Conservation (phyloP, 2,797 vertebrate species). For the Gymnothorax reevesii region DNA sequence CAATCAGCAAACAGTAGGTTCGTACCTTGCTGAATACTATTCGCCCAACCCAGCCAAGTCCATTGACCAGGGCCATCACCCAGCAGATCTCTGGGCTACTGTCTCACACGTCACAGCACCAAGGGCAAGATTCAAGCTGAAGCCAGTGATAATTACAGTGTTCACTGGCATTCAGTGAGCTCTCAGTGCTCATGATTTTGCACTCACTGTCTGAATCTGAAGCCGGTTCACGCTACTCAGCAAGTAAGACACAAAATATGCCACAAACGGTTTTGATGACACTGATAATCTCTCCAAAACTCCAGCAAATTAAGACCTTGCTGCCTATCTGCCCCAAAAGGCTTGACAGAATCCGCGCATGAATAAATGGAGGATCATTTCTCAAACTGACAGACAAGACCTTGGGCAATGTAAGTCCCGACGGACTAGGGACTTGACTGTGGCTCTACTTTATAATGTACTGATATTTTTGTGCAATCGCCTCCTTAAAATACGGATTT, state of each 20-base stretch:
- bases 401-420: background rate
- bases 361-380: background rate
- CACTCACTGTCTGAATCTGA: background rate
- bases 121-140: background rate
- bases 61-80: background rate
- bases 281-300: background rate
- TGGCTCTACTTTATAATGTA: background rate
- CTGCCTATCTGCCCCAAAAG: background rate
- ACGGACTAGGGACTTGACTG: background rate
- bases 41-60: too few species aligned
- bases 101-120: background rate
- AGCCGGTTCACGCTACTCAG: background rate
- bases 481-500: background rate
- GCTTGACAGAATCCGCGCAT: background rate
- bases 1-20: background rate
- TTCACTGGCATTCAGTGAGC: background rate
- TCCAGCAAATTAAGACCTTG: background rate
- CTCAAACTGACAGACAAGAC: background rate
- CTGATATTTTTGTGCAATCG: background rate
- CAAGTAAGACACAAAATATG: background rate
- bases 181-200: background rate
- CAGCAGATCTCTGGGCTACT: background rate
- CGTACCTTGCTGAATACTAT: background rate
- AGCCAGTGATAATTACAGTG: background rate
- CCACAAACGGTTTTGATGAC: background rate